Evolutionary conservation across 2,113 vertebrate species (phyloP).

Genomic region (Albula goreensis): DNA sequence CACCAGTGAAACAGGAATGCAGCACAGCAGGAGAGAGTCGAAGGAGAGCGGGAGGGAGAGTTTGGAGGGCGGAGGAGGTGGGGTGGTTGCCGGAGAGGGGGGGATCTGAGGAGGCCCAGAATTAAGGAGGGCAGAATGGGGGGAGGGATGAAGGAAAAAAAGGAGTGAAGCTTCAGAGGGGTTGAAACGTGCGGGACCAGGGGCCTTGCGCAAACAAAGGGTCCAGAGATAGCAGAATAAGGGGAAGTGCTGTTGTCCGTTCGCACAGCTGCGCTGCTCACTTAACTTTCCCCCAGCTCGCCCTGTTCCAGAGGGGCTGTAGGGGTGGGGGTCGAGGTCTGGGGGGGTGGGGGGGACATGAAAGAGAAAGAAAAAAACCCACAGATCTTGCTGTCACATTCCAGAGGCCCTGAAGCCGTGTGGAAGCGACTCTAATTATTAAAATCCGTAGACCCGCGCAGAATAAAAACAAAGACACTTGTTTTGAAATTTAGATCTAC

Average conservation of each 20-base stretch:
- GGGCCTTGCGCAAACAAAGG: conserved; percentile 51
- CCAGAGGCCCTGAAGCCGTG: conserved; percentile 47
- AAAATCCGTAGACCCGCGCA: conserved; percentile 56
- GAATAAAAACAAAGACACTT: conserved; percentile 33
- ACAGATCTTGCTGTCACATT: conserved; percentile 54
- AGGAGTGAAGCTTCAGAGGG: conserved; percentile 37
- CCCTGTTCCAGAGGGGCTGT: conserved; percentile 26
- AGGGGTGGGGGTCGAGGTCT: conserved; percentile 19
- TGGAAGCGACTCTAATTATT: conserved; percentile 54
- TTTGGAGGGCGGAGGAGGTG: conserved; percentile 24
- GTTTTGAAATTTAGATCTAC: conserved; percentile 17
- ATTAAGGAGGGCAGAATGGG: conserved; percentile 29
- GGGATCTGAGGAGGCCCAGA: conserved; percentile 20
- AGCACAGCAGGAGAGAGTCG: conserved; percentile 49
- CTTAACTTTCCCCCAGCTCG: conserved; percentile 45
- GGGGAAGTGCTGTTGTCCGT: conserved; percentile 46
- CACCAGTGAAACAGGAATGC: conserved; percentile 44
- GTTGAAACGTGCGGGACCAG: conserved; percentile 48
- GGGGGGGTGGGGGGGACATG: conserved; percentile 35
- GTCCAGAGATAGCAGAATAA: conserved; percentile 44
- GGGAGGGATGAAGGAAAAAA: conserved; percentile 42
- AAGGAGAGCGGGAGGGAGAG: conserved; percentile 32
- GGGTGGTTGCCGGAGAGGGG: conserved; percentile 38
- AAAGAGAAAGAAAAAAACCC: conserved; percentile 35
- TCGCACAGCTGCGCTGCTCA: conserved; percentile 56